phyloP scores from a whole-genome alignment of 2,888 invertebrate genomes.

The Machimus rusticus region DNA sequence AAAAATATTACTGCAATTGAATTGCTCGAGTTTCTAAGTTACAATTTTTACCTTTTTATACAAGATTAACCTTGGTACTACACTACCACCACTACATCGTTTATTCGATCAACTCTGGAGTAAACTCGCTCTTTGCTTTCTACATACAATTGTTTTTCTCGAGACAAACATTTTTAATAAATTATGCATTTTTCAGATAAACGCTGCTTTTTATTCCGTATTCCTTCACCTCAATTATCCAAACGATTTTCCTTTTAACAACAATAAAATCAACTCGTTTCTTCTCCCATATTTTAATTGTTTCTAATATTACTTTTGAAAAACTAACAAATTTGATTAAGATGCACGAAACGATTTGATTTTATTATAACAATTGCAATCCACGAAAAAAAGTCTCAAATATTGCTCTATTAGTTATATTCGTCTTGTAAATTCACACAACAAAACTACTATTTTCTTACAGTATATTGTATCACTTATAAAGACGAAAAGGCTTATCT shows the following conservation, averaged over 20 bases:
- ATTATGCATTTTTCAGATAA: neutral
- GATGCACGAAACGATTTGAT: neutral
- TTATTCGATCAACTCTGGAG: neutral
- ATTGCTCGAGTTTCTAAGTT: constrained; percentile 29
- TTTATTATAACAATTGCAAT: neutral
- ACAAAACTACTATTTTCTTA: constrained; percentile 29
- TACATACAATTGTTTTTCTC: neutral
- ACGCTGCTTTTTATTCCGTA: neutral
- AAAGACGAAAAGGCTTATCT: constrained; percentile 43
- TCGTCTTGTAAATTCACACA: constrained; percentile 35
- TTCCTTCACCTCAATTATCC: neutral
- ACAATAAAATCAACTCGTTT: neutral
- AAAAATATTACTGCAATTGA: constrained; percentile 31
- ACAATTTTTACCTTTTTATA: constrained; percentile 24
- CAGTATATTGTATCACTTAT: constrained; percentile 35
- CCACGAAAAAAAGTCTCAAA: neutral
- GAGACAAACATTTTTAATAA: constrained; percentile 16
- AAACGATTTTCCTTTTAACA: neutral
- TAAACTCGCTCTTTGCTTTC: constrained; percentile 7
- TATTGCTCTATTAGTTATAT: constrained; percentile 19
- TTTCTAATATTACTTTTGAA: neutral
- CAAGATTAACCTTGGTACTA: constrained; percentile 11
- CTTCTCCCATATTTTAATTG: neutral
- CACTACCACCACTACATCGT: neutral
- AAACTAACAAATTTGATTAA: neutral